Percentiles rank a stretch among this genome's conserved stretches.
These are phyloP conservation scores for Calliscelio sp. DNA, from an alignment of 2,888 invertebrate species.

Conservation along the genomic window DNA sequence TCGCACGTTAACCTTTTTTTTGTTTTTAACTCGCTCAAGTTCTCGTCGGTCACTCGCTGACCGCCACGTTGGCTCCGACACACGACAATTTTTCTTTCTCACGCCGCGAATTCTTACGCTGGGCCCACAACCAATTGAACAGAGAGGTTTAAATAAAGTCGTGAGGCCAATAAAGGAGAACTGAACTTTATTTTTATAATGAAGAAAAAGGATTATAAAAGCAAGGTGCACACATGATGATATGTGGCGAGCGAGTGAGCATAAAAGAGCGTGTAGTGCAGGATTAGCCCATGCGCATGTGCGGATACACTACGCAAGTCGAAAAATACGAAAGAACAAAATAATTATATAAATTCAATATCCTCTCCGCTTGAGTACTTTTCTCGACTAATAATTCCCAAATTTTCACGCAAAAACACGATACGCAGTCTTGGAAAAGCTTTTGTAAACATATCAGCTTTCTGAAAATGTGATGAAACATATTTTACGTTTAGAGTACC, in stretches of 20 bases:
- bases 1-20: background rate
- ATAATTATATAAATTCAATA: background rate
- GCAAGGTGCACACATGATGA: no score
- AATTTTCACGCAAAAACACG: background rate
- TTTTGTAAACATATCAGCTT: constrained; percentile 13
- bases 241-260: no score
- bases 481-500: background rate
- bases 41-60: constrained; percentile 5
- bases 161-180: no score
- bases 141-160: no score
- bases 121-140: no score
- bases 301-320: no score
- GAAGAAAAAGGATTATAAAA: no score
- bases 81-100: background rate
- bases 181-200: no score
- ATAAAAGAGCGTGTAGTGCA: no score
- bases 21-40: constrained; percentile 9
- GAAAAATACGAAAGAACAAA: background rate
- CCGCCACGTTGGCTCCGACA: background rate
- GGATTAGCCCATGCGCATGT: no score
- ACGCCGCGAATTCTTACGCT: no score
- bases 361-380: constrained; percentile 24
- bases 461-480: constrained; percentile 9
- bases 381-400: background rate
- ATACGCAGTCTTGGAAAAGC: constrained; percentile 9